Base-by-base conservation (phyloP, 2,888 invertebrate genomes). In the Pomacea canaliculata region DNA sequence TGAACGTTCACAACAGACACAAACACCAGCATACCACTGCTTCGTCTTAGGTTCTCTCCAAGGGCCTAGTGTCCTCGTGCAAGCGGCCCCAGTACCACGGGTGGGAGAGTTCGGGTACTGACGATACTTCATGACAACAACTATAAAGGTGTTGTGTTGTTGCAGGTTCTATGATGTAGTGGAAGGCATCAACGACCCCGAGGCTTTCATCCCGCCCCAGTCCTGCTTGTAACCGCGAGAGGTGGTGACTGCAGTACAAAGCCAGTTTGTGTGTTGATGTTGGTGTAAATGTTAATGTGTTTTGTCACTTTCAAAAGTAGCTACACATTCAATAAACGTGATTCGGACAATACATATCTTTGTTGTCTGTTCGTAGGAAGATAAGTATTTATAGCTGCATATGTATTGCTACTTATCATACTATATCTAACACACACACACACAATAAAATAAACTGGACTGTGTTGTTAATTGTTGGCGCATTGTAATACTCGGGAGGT, bases 141-240 rank as follows among this genome's bases (percentile, higher is more conserved):
- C 10, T 56, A 16, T 68, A 19, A 68, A 4, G 49, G 27, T 27
- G 19, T 59, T 56, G 70, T 48, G 56, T 23, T 79, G 48, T 83
- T 84, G 77, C 84, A 87, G 87, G 69, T 86, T 85, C 79, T 85
- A 77, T 76, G 86, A 85, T 71, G 71, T 85, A 10, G 82, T 78
- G 46, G 19, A 84, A 3, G 87, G 86, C 27, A 84, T 86, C 70
- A 76, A 81, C 62, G 87, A 87, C 70, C 86, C 86, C 13, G 83
- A 81, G 70, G 86, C 84, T 12, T 87, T 87, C 77, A 80, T 84
- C 13, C 83, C 84, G 48, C 85, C 85, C 62, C 46, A 12, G 12
- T 84, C 83, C 68, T 85, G 85, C 71, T 62, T 68, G 62, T 65
- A n/a, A 23, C 7, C 46, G 19, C 19, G 71, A 60, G n/a, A 23